Evolutionary conservation across 2,113 vertebrate genomes (phyloP).

Genomic region (Lophotis ruficrista): DNA sequence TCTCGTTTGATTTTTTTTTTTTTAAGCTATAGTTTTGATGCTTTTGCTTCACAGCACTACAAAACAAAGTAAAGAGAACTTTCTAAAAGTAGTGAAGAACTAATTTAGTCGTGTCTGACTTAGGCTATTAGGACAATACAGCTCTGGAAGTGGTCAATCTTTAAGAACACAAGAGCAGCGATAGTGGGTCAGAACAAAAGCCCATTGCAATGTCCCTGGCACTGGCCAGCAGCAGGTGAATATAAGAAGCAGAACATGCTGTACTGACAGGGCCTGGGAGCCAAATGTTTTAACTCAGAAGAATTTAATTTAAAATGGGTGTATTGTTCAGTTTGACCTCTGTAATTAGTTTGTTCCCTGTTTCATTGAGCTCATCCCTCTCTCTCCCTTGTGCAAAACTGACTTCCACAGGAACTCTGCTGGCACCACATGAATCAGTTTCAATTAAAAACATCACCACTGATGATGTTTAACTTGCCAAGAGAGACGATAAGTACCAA

Average conservation of each 20-base stretch:
- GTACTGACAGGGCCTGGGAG: background rate
- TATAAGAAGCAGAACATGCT: background rate
- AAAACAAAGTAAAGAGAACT: conserved; percentile 50
- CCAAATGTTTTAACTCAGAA: conserved; percentile 3
- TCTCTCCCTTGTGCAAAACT: background rate
- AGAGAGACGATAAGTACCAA: background rate
- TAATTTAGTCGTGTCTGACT: conserved; percentile 26
- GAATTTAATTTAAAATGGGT: background rate
- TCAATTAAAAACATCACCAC: conserved; percentile 45
- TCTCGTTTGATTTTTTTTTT: conserved; percentile 56
- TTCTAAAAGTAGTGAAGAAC: conserved; percentile 32
- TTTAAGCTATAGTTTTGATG: conserved; percentile 31
- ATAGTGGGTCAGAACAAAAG: background rate
- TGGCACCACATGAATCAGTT: background rate
- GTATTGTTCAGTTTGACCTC: conserved; percentile 30
- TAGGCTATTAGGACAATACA: background rate
- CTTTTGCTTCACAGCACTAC: conserved; percentile 15
- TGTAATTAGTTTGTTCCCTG: background rate
- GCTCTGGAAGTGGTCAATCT: background rate
- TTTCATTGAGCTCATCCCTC: conserved; percentile 4
- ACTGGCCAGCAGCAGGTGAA: background rate
- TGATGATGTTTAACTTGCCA: conserved; percentile 22
- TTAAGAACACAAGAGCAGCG: background rate
- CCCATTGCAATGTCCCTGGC: background rate
- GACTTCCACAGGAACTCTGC: background rate